Evolutionary conservation across 2,888 invertebrate genomes (phyloP).

Genomic region (Dynastes maya): DNA sequence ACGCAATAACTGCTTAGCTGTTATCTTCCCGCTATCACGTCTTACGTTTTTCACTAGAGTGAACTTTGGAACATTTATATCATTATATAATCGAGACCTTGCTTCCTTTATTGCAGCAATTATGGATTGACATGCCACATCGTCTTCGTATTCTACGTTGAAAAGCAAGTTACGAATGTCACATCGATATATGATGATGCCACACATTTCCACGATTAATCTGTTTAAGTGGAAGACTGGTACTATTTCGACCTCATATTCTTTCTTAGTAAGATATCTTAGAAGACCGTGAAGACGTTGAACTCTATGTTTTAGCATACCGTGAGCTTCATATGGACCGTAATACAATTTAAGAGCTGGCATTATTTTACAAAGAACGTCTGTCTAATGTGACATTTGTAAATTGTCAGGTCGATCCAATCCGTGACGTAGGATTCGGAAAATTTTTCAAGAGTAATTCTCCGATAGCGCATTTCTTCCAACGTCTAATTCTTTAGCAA

Average conservation of each 20-base stretch:
- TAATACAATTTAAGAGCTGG: slow-evolving; percentile 61
- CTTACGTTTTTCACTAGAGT: neutral
- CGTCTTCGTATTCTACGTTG: slow-evolving; percentile 62
- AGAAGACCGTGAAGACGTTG: slow-evolving; percentile 63
- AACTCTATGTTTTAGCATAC: slow-evolving; percentile 63
- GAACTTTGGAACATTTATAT: slow-evolving; percentile 54
- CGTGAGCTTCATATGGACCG: slow-evolving; percentile 65
- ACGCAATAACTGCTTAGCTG: too few species aligned
- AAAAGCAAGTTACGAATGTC: slow-evolving; percentile 64
- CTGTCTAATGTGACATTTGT: neutral
- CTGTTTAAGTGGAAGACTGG: slow-evolving; percentile 62
- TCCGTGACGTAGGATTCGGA: too few species aligned
- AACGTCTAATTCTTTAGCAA: too few species aligned
- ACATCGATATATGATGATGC: slow-evolving; percentile 62
- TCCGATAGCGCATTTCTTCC: too few species aligned
- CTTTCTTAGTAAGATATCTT: slow-evolving; percentile 52
- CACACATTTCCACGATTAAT: slow-evolving; percentile 61
- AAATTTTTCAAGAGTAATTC: too few species aligned
- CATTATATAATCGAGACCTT: slow-evolving; percentile 55
- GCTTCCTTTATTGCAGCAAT: slow-evolving; percentile 62
- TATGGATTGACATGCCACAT: slow-evolving; percentile 60
- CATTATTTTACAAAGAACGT: slow-evolving; percentile 15
- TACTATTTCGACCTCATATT: slow-evolving; percentile 62
- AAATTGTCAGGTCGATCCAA: neutral
- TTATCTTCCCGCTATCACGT: too few species aligned